Evolutionary conservation across 2,113 vertebrate species (phyloP).

Genomic region (Seriola quinqueradiata): DNA sequence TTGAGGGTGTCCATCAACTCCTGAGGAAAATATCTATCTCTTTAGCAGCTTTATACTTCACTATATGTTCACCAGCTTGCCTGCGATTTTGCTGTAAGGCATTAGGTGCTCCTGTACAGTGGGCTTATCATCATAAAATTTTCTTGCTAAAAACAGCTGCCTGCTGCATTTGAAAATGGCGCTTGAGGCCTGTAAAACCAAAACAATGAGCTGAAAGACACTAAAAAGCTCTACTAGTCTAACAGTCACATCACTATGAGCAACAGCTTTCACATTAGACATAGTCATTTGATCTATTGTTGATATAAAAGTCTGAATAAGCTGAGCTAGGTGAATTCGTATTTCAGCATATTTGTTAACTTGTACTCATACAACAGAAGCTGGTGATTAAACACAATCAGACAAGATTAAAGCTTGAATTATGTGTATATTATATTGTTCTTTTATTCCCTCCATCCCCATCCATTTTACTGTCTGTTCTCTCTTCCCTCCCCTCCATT

Average conservation of each 20-base stretch:
- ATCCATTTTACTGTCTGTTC: conserved; percentile 38
- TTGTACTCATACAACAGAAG: neutral
- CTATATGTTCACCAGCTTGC: neutral
- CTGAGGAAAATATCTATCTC: neutral
- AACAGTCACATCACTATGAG: no score
- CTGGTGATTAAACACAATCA: conserved; percentile 35
- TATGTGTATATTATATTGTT: conserved; percentile 31
- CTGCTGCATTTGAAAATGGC: no score
- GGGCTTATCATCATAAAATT: neutral
- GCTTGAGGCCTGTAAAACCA: neutral
- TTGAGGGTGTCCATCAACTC: neutral
- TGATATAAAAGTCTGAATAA: neutral
- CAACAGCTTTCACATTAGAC: no score
- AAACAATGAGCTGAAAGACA: neutral
- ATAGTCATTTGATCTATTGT: neutral
- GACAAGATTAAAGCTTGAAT: conserved; percentile 45
- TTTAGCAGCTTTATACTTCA: neutral
- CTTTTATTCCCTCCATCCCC: neutral
- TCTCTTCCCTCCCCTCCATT: conserved; percentile 16
- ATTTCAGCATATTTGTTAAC: conserved; percentile 39
- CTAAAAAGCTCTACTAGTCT: no score
- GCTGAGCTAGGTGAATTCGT: neutral
- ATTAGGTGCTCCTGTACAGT: neutral
- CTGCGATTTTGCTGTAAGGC: neutral
- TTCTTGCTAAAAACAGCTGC: no score